Conservation (phyloP, 2,797 vertebrate genomes). For the Molossus molossus region DNA sequence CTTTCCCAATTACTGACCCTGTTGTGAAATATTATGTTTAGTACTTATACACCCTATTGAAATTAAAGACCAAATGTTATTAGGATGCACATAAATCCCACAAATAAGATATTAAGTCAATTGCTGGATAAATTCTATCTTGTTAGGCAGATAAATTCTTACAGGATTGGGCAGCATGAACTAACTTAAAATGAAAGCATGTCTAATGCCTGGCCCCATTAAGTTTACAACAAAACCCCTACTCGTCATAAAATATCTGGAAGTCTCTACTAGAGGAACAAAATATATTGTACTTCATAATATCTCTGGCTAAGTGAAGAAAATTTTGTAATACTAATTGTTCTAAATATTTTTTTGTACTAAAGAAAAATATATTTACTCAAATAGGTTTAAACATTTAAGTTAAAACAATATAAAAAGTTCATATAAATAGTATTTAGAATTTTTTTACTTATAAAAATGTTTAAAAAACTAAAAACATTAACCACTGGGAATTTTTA, state of each 20-base stretch:
- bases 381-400: slow-evolving; percentile 18
- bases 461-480: slow-evolving; percentile 36
- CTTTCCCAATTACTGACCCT: slow-evolving; percentile 73
- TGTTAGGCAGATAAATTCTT: slow-evolving; percentile 51
- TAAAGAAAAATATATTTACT: slow-evolving; percentile 52
- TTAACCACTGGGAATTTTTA: slow-evolving; percentile 5
- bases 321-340: slow-evolving; percentile 32
- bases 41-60: slow-evolving; percentile 41
- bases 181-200: slow-evolving; percentile 75
- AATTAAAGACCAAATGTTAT: slow-evolving; percentile 67
- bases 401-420: slow-evolving; percentile 43
- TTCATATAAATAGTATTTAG: slow-evolving; percentile 38
- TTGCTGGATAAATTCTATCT: slow-evolving; percentile 76
- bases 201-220: slow-evolving; percentile 62
- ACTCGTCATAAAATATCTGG: slow-evolving; percentile 78
- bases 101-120: slow-evolving; percentile 72
- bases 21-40: slow-evolving; percentile 60
- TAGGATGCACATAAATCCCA: slow-evolving; percentile 60
- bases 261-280: slow-evolving; percentile 45
- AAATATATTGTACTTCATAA: background rate
- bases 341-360: background rate
- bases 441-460: slow-evolving; percentile 13
- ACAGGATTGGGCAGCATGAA: slow-evolving; percentile 40
- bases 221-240: slow-evolving; percentile 82
- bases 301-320: background rate